A percentile compares a stretch with the other conserved stretches of the same genome.
Conservation (phyloP, 1,140 invertebrate species). For the Hypsibius dujardini region DNA sequence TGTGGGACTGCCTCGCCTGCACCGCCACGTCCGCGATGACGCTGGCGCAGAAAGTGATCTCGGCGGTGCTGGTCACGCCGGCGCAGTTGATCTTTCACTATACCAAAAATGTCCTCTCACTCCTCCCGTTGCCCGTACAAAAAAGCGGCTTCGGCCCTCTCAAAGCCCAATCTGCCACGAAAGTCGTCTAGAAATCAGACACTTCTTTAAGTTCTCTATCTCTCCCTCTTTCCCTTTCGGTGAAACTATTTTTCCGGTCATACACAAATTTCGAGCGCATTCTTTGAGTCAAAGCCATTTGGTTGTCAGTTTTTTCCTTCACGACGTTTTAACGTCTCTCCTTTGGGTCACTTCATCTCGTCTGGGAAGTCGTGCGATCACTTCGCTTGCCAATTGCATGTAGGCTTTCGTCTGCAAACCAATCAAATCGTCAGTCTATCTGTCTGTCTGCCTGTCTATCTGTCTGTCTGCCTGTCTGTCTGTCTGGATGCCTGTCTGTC, state of each 20-base stretch:
- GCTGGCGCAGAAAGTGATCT: background rate
- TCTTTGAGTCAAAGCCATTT: background rate
- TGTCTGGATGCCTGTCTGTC: no score
- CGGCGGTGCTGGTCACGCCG: background rate
- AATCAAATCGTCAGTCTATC: no score
- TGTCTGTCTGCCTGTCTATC: no score
- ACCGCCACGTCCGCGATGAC: background rate
- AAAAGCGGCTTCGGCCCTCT: background rate
- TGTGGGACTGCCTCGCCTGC: background rate
- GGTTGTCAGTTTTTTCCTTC: no score
- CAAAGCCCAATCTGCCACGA: background rate
- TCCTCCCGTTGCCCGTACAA: background rate
- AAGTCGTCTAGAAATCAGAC: background rate
- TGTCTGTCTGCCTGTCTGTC: no score
- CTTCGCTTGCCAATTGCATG: constrained; percentile 1
- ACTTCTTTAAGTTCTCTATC: no score
- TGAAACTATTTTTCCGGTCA: background rate
- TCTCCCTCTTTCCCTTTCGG: no score
- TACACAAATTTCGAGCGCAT: background rate
- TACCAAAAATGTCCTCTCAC: background rate
- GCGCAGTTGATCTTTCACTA: background rate
- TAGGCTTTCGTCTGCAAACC: constrained; percentile 4
- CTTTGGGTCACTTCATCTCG: no score
- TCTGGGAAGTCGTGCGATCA: background rate
- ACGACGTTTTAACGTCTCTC: no score